Percentiles rank a stretch among this genome's conserved stretches.
Evolutionary conservation across 2,888 invertebrate species (phyloP).

Genomic region (Scrobipalpa atriplicella): DNA sequence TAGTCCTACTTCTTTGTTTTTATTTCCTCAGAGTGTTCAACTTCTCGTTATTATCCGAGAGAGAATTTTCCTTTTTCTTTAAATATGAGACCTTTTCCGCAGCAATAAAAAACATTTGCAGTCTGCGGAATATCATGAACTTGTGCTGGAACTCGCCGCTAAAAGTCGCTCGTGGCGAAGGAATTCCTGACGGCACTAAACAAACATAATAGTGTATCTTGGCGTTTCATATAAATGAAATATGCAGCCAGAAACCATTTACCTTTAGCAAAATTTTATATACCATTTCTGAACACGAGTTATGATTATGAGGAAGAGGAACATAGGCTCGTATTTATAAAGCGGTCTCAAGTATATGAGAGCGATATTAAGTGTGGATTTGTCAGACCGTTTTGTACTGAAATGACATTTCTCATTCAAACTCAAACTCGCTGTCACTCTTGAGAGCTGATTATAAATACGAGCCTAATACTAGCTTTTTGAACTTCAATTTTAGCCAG

Average conservation of each 20-base stretch:
- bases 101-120: slow-evolving; percentile 12
- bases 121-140: slow-evolving; percentile 3
- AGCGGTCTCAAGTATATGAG: too few relatives aligned
- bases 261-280: neutral
- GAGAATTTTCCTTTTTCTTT: slow-evolving; percentile 3
- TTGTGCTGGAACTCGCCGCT: slow-evolving; percentile 8
- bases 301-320: too few relatives aligned
- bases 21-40: neutral
- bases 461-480: too few relatives aligned
- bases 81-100: slow-evolving; percentile 4
- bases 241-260: neutral
- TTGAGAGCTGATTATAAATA: too few relatives aligned
- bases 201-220: slow-evolving; percentile 6
- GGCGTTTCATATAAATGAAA: neutral
- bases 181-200: slow-evolving; percentile 4
- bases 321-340: too few relatives aligned
- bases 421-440: too few relatives aligned
- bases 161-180: slow-evolving; percentile 11
- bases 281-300: neutral
- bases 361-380: too few relatives aligned
- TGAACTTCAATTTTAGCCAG: too few relatives aligned
- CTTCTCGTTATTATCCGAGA: slow-evolving; percentile 3
- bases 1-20: neutral
- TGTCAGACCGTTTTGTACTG: too few relatives aligned
- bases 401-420: too few relatives aligned